Percentiles rank a stretch among this genome's conserved stretches.
Conservation (phyloP, 2,797 vertebrate species). For the Pagetopsis macropterus region DNA sequence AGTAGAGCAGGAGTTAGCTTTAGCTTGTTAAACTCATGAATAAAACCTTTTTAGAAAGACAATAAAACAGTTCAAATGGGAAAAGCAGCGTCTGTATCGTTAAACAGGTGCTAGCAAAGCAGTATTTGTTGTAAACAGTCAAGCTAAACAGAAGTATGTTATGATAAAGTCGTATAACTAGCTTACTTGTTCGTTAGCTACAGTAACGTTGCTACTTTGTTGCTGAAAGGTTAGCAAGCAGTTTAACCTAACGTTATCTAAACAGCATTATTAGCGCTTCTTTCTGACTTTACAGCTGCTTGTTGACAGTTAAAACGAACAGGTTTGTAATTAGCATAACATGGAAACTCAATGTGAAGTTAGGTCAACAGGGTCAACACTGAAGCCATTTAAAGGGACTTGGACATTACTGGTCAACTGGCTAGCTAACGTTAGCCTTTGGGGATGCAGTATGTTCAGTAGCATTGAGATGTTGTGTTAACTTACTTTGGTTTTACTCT, state of each 20-base stretch:
- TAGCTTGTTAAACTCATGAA: slow-evolving; percentile 45
- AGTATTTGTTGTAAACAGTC: neutral
- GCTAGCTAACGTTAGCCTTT: slow-evolving; percentile 12
- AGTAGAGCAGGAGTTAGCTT: slow-evolving; percentile 33
- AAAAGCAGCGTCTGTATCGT: neutral
- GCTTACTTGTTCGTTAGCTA: neutral
- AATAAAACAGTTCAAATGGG: fast-evolving
- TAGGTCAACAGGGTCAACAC: slow-evolving; percentile 23
- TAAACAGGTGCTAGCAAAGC: neutral
- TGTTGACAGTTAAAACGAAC: neutral
- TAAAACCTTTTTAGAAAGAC: neutral
- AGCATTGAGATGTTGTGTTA: too few species aligned
- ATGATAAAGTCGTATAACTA: slow-evolving; percentile 18
- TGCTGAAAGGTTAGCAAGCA: neutral
- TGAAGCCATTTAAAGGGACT: slow-evolving; percentile 41
- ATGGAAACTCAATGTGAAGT: neutral
- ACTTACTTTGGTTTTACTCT: neutral
- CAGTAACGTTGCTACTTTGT: neutral
- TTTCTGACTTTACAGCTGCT: too few species aligned
- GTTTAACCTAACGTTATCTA: too few species aligned
- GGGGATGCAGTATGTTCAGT: neutral
- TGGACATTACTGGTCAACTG: neutral
- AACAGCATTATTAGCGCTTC: too few species aligned
- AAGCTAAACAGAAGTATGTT: neutral
- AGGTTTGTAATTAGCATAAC: neutral